These are phyloP conservation scores for Neelides folsomi DNA, from an alignment of 2,888 invertebrate genomes.

Conservation along the genomic window DNA sequence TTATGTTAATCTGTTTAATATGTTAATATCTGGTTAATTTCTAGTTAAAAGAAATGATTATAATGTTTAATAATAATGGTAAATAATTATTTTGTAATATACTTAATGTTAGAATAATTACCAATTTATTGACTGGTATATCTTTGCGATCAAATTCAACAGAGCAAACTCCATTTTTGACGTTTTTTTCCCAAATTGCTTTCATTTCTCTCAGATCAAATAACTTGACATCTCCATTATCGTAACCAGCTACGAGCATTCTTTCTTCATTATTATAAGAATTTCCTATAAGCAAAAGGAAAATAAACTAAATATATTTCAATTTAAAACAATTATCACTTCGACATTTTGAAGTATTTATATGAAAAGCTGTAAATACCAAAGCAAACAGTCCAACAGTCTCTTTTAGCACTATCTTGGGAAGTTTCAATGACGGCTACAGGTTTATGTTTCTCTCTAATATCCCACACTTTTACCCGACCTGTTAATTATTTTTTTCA, in stretches of 20 bases:
- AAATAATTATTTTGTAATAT: not conserved
- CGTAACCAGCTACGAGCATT: slow-evolving; percentile 79
- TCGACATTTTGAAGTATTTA: not conserved
- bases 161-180: slow-evolving; percentile 65
- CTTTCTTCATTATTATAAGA: slow-evolving; percentile 75
- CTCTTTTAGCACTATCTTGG: slow-evolving; percentile 55
- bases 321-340: not conserved
- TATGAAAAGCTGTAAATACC: slow-evolving; percentile 40
- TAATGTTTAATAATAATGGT: not conserved
- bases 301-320: not conserved
- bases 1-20: no score
- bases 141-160: slow-evolving; percentile 83
- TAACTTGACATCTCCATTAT: slow-evolving; percentile 90
- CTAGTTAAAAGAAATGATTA: no score
- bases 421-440: slow-evolving; percentile 77
- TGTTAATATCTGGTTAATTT: no score
- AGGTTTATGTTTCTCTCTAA: slow-evolving; percentile 71
- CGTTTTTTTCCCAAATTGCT: slow-evolving; percentile 76
- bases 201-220: slow-evolving; percentile 76
- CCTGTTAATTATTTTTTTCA: no score
- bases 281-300: slow-evolving; percentile 45
- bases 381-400: slow-evolving; percentile 89
- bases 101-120: slow-evolving; percentile 34
- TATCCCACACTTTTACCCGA: slow-evolving; percentile 88
- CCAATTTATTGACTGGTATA: slow-evolving; percentile 84